Percentiles rank a stretch among this genome's conserved stretches.
phyloP scores from a whole-genome alignment of 2,888 invertebrate species.

The Tenthredo notha region DNA sequence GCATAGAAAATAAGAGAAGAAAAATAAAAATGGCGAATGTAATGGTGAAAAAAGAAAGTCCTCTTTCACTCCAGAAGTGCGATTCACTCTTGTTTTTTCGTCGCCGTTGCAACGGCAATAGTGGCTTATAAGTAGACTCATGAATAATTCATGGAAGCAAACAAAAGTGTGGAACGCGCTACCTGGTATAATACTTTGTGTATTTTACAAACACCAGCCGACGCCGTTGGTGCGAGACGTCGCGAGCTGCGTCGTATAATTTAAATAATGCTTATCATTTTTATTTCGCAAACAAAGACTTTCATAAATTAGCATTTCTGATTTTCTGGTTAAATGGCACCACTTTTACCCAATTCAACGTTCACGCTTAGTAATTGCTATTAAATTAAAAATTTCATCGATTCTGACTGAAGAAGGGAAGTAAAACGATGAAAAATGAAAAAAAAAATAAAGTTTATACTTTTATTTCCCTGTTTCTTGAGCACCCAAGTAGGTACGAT shows the following conservation, averaged over 20 bases:
- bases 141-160: conserved; percentile 74
- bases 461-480: neutral
- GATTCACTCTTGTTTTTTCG: conserved; percentile 45
- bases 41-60: conserved; percentile 42
- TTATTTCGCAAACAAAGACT: conserved; percentile 60
- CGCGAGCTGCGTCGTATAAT: conserved; percentile 55
- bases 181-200: conserved; percentile 48
- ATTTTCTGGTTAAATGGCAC: conserved; percentile 51
- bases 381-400: conserved; percentile 44
- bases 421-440: too few species aligned
- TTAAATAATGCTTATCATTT: conserved; percentile 68
- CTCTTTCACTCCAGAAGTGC: conserved; percentile 45
- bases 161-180: conserved; percentile 68
- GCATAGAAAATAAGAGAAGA: neutral
- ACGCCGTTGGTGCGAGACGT: conserved; percentile 32
- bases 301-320: conserved; percentile 62
- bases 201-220: conserved; percentile 44
- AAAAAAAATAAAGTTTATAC: neutral
- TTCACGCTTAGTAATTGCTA: conserved; percentile 39
- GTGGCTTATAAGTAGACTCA: conserved; percentile 62
- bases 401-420: neutral
- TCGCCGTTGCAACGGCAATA: conserved; percentile 43
- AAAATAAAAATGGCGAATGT: neutral
- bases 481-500: neutral
- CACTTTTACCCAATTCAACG: neutral